These are phyloP conservation scores for Nomia melanderi DNA, from an alignment of 1,140 invertebrate genomes.

Conservation along the genomic window DNA sequence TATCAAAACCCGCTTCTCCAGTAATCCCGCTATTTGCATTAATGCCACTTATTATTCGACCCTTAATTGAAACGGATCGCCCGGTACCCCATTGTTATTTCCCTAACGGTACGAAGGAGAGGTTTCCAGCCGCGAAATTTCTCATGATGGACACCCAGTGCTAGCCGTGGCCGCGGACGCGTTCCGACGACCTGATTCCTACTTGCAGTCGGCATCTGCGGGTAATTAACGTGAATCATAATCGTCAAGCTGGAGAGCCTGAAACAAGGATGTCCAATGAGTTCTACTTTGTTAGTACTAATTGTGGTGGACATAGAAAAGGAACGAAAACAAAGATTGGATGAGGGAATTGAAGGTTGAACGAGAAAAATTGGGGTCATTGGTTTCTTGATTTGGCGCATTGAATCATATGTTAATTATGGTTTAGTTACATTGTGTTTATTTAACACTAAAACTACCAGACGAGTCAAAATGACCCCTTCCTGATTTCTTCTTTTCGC, in stretches of 20 bases:
- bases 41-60: slow-evolving; percentile 41
- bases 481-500: too few species aligned
- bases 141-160: slow-evolving; percentile 48
- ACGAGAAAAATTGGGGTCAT: too few species aligned
- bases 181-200: slow-evolving; percentile 28
- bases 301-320: too few species aligned
- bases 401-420: too few species aligned
- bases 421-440: too few species aligned
- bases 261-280: too few species aligned
- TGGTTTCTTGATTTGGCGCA: too few species aligned
- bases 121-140: slow-evolving; percentile 23
- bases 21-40: slow-evolving; percentile 34
- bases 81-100: slow-evolving; percentile 31
- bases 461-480: too few species aligned
- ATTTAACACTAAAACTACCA: too few species aligned
- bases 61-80: slow-evolving; percentile 21
- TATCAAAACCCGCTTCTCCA: background rate
- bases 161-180: background rate
- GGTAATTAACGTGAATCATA: slow-evolving; percentile 29
- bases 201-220: background rate
- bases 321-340: too few species aligned
- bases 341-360: too few species aligned
- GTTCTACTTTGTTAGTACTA: too few species aligned
- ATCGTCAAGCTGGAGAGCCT: background rate
- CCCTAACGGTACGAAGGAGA: slow-evolving; percentile 40